A percentile compares a stretch with the other conserved stretches of the same genome.
These are phyloP conservation scores for Hybognathus amarus DNA, from an alignment of 2,797 vertebrate species.

Conservation along the genomic window DNA sequence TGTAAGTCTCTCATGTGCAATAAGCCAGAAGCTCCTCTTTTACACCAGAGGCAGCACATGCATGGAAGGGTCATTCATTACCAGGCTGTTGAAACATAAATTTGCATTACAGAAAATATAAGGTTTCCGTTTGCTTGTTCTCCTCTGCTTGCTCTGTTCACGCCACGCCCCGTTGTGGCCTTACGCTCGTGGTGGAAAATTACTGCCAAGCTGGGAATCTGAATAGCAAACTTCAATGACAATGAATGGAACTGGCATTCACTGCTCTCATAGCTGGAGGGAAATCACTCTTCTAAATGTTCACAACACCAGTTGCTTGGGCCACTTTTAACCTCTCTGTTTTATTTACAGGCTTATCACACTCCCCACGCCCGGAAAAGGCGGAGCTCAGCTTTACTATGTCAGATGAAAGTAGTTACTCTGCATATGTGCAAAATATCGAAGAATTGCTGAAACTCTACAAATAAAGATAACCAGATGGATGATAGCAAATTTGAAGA, in stretches of 20 bases:
- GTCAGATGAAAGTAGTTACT: constrained; percentile 49
- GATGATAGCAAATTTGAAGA: constrained; percentile 74
- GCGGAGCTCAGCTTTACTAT: constrained; percentile 84
- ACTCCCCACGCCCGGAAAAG: constrained; percentile 88
- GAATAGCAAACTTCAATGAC: constrained; percentile 71
- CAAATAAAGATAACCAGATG: constrained; percentile 46
- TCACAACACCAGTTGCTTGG: neutral
- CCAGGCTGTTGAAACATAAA: constrained; percentile 28
- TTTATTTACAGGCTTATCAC: constrained; percentile 85
- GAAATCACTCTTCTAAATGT: constrained; percentile 1
- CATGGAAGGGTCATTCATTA: constrained; percentile 6
- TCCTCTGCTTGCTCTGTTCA: constrained; percentile 55
- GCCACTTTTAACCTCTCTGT: constrained; percentile 21
- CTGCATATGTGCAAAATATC: constrained; percentile 70
- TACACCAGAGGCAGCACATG: neutral
- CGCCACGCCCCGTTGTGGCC: constrained; percentile 69
- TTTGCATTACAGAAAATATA: constrained; percentile 54
- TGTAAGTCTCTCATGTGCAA: neutral
- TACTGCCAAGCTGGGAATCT: constrained; percentile 72
- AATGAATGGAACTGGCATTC: constrained; percentile 45
- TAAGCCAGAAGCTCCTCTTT: neutral
- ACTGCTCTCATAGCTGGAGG: neutral
- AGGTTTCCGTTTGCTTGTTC: constrained; percentile 56
- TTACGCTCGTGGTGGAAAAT: constrained; percentile 76
- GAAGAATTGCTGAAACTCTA: constrained; percentile 75